Evolutionary conservation across 2,113 vertebrate genomes (phyloP).

Genomic region (Chloebia gouldiae): DNA sequence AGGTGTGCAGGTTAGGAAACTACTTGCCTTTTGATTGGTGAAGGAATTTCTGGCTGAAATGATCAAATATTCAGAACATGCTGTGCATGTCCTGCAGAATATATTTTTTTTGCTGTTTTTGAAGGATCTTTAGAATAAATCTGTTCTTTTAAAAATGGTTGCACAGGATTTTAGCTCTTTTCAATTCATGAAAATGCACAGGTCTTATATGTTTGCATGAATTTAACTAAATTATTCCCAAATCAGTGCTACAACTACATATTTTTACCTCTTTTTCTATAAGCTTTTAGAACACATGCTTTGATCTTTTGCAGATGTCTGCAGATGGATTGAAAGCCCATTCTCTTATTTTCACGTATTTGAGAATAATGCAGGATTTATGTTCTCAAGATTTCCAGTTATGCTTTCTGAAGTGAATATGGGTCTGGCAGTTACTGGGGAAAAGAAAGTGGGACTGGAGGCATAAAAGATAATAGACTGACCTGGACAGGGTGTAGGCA

Average conservation of each 20-base stretch:
- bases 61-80: background rate
- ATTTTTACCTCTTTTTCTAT: background rate
- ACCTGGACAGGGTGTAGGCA: background rate
- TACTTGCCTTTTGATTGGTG: background rate
- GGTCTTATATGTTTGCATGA: background rate
- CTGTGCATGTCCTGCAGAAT: background rate
- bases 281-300: background rate
- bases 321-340: background rate
- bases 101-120: background rate
- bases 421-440: background rate
- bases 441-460: rapidly evolving
- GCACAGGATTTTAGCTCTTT: background rate
- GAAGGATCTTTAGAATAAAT: background rate
- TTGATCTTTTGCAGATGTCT: background rate
- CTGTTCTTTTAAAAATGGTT: background rate
- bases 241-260: background rate
- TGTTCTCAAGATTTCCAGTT: background rate
- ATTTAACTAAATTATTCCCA: background rate
- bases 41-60: background rate
- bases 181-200: background rate
- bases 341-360: background rate
- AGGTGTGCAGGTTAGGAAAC: background rate
- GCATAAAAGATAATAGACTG: background rate
- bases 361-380: background rate
- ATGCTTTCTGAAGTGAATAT: background rate